Base-by-base conservation (phyloP, 2,888 invertebrate species). In the Adelphocoris suturalis region DNA sequence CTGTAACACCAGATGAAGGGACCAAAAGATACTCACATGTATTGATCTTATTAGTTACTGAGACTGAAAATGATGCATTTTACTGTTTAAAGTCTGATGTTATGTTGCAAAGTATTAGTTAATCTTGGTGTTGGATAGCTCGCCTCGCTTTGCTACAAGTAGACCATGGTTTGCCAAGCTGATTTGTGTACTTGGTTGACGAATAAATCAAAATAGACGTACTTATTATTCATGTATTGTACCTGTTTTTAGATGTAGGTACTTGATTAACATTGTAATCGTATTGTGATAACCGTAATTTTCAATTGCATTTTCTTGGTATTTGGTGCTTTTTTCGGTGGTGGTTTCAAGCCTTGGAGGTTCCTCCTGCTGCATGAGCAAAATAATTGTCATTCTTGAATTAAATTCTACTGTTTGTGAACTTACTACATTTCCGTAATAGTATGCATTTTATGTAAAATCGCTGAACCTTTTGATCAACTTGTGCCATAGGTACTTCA, bases 311-410 rank as follows among this genome's bases (percentile, higher is more conserved):
- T 46, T 16, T 78, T 78, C 47, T 19, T 78, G 78, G 78, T 78
- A 78, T 78, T 9, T 46, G 78, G 78, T 78, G 78, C 78, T 78
- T 78, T 75, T 75, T 9, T 78, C n/a, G 78, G 78, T 78, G 78
- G 78, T 78, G 78, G 78, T 78, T 78, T 37, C n/a, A 68, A 68
- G 68, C 7, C 27, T 68, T 23, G 68, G 37, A 7, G 23, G 68
- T 68, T 0, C 19, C 23, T 23, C 68, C 19, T 23, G 23, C 9
- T 11, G 68, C 68, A 68, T 68, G 68, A 19, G 68, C 9, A 68
- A 7, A 57, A 16, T 16, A n/a, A n/a, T 57, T 57, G 5, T 57
- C n/a, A n/a, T 57, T 14, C 3, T 37, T 4, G 37, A 37, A 37
- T 37, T n/a, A n/a, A n/a, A n/a, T n/a, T n/a, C n/a, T n/a, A n/a